Conservation (phyloP, 2,797 vertebrate species). For the Mastacembelus armatus region DNA sequence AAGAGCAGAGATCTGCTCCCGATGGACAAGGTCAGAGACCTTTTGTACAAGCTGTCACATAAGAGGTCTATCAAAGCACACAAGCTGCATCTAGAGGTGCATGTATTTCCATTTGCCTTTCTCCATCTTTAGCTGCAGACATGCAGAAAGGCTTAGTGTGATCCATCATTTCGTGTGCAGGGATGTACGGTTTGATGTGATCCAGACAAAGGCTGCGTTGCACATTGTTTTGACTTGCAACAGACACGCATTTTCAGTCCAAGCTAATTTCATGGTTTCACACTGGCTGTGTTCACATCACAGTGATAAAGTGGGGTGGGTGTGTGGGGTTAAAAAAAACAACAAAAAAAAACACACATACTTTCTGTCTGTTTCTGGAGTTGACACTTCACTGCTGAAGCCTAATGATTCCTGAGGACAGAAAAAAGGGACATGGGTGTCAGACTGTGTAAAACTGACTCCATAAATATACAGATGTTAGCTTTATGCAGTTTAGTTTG, state of each 20-base stretch:
- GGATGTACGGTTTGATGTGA: constrained; percentile 37
- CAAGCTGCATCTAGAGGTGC: neutral
- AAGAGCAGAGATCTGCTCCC: constrained; percentile 26
- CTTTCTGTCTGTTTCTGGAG: constrained; percentile 97
- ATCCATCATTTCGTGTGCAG: constrained; percentile 27
- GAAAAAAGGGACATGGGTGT: constrained; percentile 19
- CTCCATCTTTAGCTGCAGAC: constrained; percentile 21
- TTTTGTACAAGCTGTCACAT: constrained; percentile 12
- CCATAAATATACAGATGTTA: neutral
- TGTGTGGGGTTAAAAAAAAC: too few relatives aligned
- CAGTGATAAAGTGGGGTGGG: neutral
- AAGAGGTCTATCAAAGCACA: constrained; percentile 29
- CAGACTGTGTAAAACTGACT: neutral
- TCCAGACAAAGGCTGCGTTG: constrained; percentile 49
- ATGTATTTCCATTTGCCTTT: constrained; percentile 13
- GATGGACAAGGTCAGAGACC: constrained; percentile 6
- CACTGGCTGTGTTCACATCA: neutral
- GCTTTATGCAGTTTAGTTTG: neutral
- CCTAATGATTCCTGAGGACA: constrained; percentile 91
- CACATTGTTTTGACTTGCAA: constrained; percentile 63
- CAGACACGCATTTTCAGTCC: constrained; percentile 50
- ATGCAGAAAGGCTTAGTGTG: constrained; percentile 19
- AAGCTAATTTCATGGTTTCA: constrained; percentile 32
- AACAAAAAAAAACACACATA: constrained; percentile 75
- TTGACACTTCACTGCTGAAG: constrained; percentile 92